These are phyloP conservation scores for pig (Sus scrofa) DNA, from an alignment of 2,113 vertebrate species.

Conservation along the genomic window T2T-Sscrofa CM000819.6:92173001-92173500, in stretches of 20 bases:
- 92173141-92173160: neutral
- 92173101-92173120: neutral
- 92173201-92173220: neutral
- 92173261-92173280: neutral
- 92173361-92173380: neutral
- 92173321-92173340: neutral
- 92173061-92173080: too few relatives aligned
- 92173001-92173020: too few relatives aligned
- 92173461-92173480: neutral
- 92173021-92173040: too few relatives aligned
- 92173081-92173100: too few relatives aligned
- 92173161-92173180: neutral
- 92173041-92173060: too few relatives aligned
- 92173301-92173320: neutral
- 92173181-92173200: neutral
- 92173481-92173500: neutral
- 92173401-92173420: neutral
- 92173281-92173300: neutral
- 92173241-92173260: neutral
- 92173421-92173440: neutral
- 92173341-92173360: neutral
- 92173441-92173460: neutral
- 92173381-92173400: neutral
- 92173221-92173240: neutral
- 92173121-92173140: neutral